Percentiles rank a stretch among this genome's conserved stretches.
phyloP scores from a whole-genome alignment of 2,113 vertebrate genomes.

The Tapirus terrestris region DNA sequence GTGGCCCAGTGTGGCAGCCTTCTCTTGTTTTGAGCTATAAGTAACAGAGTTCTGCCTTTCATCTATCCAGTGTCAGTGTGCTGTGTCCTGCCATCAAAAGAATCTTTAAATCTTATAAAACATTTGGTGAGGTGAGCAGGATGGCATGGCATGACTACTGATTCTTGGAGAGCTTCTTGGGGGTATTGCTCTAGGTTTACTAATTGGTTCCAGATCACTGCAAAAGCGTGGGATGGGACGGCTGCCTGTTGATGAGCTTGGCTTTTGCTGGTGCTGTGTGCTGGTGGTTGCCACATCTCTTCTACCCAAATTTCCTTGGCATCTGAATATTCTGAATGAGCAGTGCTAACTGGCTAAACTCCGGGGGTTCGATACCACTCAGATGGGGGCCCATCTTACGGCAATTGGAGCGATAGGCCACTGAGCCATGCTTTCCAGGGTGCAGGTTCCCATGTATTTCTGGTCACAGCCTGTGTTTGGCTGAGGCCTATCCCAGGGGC shows the following conservation, averaged over 20 bases:
- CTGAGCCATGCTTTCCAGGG: not conserved
- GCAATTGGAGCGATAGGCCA: not conserved
- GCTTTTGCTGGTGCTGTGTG: not conserved
- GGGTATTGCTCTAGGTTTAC: not conserved
- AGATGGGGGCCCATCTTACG: not conserved
- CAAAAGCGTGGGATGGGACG: not conserved
- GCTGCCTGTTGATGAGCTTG: no score
- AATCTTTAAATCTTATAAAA: not conserved
- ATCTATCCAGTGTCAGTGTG: not conserved
- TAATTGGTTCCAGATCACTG: not conserved
- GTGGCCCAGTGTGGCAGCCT: not conserved
- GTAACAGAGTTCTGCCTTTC: not conserved
- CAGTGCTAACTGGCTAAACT: not conserved
- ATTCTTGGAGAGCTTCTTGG: not conserved
- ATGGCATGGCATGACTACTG: no score
- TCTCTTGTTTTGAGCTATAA: not conserved
- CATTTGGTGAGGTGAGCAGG: not conserved
- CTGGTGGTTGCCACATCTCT: not conserved
- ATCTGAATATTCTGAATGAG: not conserved
- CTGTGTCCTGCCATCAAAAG: not conserved
- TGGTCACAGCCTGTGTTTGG: not conserved
- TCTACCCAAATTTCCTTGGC: not conserved
- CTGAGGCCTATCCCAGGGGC: not conserved
- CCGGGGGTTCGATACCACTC: no score
- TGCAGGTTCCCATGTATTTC: not conserved